Base-by-base conservation (phyloP, 92 coral and sea anemone species). In the Pocillopora meandrina region DNA sequence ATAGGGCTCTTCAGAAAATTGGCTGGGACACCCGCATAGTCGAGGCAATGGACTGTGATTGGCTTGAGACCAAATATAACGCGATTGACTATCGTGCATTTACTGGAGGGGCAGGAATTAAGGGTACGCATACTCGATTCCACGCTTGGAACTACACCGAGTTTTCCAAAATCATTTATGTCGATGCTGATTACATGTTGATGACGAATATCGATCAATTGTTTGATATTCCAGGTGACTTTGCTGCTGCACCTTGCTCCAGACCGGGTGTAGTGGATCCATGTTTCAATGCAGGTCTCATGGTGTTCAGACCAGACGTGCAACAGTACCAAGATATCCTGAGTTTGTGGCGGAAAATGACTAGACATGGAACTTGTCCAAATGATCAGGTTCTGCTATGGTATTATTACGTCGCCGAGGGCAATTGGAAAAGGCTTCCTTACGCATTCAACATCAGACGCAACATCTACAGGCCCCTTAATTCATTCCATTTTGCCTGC, bases 61-160 rank as follows among this genome's bases (percentile, higher is more conserved):
- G 98, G 98, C 89, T 95, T 88, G 94, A 95, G 33, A 66, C 47
- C 52, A 90, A 77, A 62, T 57, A 87, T 63, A 90, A 91, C 10
- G 77, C 63, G 12, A 61, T 58, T 1, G 52, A 47, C 64, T 52
- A 84, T 65, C 31, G 69, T 72, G 84, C 89, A 74, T 58, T 75
- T n/a, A 68, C 67, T 59, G 71, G 58, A 4, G 56, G 65, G 9
- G 67, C 85, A 20, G 18, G 98, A 20, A 92, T 94, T 35, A 85
- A 71, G 56, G 98, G 98, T 9, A 95, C 98, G 26, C 98, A 95
- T 71, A 95, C 98, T 8, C 81, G 98, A 68, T 95, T 95, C 71
- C 96, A 93, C 83, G 95, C 95, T 10, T 95, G 98, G 98, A 84
- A 89, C 33, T 95, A 85, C 85, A 95, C 98, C 9, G 88, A 95